phyloP scores from a whole-genome alignment of 1,140 invertebrate species.

The Fopius arisanus region DNA sequence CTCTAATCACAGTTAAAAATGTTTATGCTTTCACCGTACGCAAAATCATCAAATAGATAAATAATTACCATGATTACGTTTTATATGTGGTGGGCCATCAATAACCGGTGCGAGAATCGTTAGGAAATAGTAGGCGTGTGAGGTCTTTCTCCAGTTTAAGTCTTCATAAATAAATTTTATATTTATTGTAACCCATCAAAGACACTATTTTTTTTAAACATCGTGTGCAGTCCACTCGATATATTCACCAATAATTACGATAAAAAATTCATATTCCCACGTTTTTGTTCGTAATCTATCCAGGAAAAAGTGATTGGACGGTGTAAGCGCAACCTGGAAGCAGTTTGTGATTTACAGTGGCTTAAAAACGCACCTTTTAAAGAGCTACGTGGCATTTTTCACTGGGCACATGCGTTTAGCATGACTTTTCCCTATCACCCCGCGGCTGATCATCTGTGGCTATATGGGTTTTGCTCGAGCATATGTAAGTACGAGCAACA shows the following conservation, averaged over 20 bases:
- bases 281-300: constrained; percentile 15
- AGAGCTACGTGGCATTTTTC: background rate
- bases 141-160: background rate
- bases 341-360: constrained; percentile 17
- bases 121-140: background rate
- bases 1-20: constrained; percentile 30
- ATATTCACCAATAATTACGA: background rate
- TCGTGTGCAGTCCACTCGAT: constrained; percentile 21
- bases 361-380: constrained; percentile 24
- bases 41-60: constrained; percentile 48
- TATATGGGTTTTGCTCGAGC: background rate
- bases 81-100: background rate
- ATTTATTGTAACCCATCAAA: constrained; percentile 37
- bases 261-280: constrained; percentile 25
- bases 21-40: constrained; percentile 44
- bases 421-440: background rate
- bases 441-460: background rate
- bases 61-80: constrained; percentile 41
- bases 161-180: constrained; percentile 1
- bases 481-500: background rate
- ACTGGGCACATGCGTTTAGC: background rate
- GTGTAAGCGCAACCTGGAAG: constrained; percentile 19
- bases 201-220: constrained; percentile 18
- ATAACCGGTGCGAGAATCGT: background rate
- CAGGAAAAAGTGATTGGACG: background rate